Percentiles rank a stretch among this genome's conserved stretches.
phyloP scores from a whole-genome alignment of 2,888 invertebrate genomes.

The Magallana nippona region DNA sequence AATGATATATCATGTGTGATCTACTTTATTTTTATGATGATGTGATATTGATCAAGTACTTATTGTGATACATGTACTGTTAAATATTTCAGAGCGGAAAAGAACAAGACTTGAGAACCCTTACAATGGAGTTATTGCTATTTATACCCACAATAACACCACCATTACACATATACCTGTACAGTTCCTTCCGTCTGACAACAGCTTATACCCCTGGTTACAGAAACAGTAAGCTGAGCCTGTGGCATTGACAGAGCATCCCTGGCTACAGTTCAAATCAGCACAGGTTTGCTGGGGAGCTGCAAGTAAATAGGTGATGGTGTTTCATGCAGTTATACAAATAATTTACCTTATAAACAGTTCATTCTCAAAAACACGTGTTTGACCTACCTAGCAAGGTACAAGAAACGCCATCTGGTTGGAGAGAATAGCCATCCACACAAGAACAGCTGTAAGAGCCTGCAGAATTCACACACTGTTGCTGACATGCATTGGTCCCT shows the following conservation, averaged over 20 bases:
- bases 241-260: constrained; percentile 28
- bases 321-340: too few relatives aligned
- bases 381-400: neutral
- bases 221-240: constrained; percentile 35
- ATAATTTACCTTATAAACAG: neutral
- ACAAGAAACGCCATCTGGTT: constrained; percentile 12
- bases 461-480: constrained; percentile 39
- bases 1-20: too few relatives aligned
- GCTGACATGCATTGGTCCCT: neutral
- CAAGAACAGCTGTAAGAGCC: constrained; percentile 46
- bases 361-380: neutral
- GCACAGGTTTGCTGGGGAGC: neutral
- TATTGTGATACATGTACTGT: too few relatives aligned
- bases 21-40: too few relatives aligned
- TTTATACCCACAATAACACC: too few relatives aligned
- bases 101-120: too few relatives aligned
- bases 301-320: neutral
- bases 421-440: constrained; percentile 37
- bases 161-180: too few relatives aligned
- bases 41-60: too few relatives aligned
- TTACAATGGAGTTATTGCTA: too few relatives aligned
- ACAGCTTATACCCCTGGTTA: constrained; percentile 35
- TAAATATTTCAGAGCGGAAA: too few relatives aligned
- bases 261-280: neutral
- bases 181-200: neutral